Base-by-base conservation (phyloP, 2,888 invertebrate genomes). In the Malthinus flaveolus region DNA sequence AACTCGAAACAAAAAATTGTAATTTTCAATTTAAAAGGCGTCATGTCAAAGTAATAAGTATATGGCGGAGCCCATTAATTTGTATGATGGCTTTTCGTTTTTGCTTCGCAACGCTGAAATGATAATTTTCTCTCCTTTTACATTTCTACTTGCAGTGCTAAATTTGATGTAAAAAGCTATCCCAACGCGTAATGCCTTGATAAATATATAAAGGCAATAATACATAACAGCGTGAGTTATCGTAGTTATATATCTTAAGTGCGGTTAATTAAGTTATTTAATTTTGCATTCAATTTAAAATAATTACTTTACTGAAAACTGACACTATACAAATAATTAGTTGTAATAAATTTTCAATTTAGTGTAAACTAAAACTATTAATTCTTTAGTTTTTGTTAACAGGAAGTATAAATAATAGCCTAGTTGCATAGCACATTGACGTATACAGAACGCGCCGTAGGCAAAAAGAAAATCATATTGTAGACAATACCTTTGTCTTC, bases 201-300 rank as follows among this genome's bases (percentile, higher is more conserved):
- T 58, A 52, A 52, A 52, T 57, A 48, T 57, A 48, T 35, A 56
- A 35, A 49, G 12, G 11, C 23, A 33, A 50, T 42, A 35, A 50
- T 33, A 44, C 47, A 13, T 35, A 51, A 46, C 45, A 12, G 48
- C 42, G 23, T 58, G 52, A 58, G 42, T 58, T 51, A 57, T 48
- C 47, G 35, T 42, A 47, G 52, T 57, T 48, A 57, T 57, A 52
- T 52, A 52, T 49, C 49, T 44, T 49, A 52, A 31, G 48, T 32
- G 47, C 52, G 13, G 52, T 32, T 58, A 58, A 56, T 56, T 56
- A 56, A 56, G 56, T 49, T 44, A 56, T 56, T 56, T 49, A 56
- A 58, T 58, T 58, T 58, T 53, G 52, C 52, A 49, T 48, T 39
- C 44, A 52, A 52, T 58, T 53, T 58, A 58, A 59, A 54, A 54